phyloP scores from a whole-genome alignment of 2,888 invertebrate genomes.

The Eustalomyia histrio region DNA sequence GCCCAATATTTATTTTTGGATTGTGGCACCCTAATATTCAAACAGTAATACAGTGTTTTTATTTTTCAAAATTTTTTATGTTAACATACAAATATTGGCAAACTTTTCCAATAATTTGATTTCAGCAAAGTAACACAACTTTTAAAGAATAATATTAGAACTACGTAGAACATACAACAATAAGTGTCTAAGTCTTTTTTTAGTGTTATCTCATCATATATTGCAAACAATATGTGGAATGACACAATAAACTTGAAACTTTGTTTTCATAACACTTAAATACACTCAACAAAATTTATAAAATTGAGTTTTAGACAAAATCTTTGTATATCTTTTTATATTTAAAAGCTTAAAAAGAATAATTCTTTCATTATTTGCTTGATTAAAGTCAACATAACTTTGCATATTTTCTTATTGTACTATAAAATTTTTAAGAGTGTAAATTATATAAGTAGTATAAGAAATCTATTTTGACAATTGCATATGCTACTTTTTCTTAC shows the following conservation, averaged over 20 bases:
- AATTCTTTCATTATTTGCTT: too few relatives aligned
- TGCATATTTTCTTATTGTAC: too few relatives aligned
- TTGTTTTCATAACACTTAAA: conserved; percentile 50
- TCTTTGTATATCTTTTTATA: too few relatives aligned
- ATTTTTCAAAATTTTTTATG: not conserved
- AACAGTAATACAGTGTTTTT: not conserved
- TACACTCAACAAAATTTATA: not conserved
- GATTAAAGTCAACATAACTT: too few relatives aligned
- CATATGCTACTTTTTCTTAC: not conserved
- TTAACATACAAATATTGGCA: conserved; percentile 9
- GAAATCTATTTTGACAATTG: not conserved
- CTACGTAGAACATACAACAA: not conserved
- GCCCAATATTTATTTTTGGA: too few relatives aligned
- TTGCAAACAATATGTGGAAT: conserved; percentile 53
- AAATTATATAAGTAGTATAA: not conserved
- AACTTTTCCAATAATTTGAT: conserved; percentile 58
- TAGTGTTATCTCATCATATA: conserved; percentile 44
- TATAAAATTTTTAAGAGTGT: not conserved
- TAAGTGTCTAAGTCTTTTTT: conserved; percentile 16
- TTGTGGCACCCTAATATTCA: too few relatives aligned
- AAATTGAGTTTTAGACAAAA: too few relatives aligned
- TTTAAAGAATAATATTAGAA: conserved; percentile 32
- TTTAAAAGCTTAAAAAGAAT: too few relatives aligned
- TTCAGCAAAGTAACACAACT: conserved; percentile 32
- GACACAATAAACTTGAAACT: conserved; percentile 62